phyloP scores from a whole-genome alignment of 2,113 vertebrate genomes.

The Sturnira hondurensis region DNA sequence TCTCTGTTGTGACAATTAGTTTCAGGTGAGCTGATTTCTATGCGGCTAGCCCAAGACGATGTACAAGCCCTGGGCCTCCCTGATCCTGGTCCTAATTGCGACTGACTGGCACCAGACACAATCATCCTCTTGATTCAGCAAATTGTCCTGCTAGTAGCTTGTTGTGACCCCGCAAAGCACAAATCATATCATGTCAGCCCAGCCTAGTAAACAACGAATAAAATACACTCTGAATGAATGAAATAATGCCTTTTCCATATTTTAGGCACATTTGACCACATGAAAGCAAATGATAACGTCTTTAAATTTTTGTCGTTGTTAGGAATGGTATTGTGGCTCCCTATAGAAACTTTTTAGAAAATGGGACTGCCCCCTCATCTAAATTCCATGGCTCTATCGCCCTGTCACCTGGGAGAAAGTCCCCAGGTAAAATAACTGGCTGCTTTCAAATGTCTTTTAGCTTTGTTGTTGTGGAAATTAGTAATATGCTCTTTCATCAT shows the following conservation, averaged over 20 bases:
- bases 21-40: conserved; percentile 99
- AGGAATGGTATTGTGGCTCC: background rate
- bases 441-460: conserved; percentile 64
- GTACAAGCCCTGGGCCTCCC: conserved; percentile 88
- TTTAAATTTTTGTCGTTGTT: background rate
- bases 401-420: conserved; percentile 69
- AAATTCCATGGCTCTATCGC: background rate
- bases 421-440: conserved; percentile 47
- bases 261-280: conserved; percentile 63
- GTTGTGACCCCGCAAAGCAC: conserved; percentile 89
- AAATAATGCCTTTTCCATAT: conserved; percentile 71
- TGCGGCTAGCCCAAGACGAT: conserved; percentile 89
- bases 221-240: conserved; percentile 72
- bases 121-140: conserved; percentile 95
- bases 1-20: conserved; percentile 97
- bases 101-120: conserved; percentile 99
- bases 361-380: background rate
- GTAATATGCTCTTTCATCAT: conserved; percentile 56
- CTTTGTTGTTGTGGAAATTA: conserved; percentile 70
- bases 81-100: conserved; percentile 96
- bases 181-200: conserved; percentile 93
- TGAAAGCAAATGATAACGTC: conserved; percentile 64
- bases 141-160: conserved; percentile 89
- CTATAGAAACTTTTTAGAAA: conserved; percentile 44
- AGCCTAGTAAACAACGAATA: conserved; percentile 84